These are phyloP conservation scores for Yponomeuta malinellus DNA, from an alignment of 2,888 invertebrate species.

Conservation along the genomic window DNA sequence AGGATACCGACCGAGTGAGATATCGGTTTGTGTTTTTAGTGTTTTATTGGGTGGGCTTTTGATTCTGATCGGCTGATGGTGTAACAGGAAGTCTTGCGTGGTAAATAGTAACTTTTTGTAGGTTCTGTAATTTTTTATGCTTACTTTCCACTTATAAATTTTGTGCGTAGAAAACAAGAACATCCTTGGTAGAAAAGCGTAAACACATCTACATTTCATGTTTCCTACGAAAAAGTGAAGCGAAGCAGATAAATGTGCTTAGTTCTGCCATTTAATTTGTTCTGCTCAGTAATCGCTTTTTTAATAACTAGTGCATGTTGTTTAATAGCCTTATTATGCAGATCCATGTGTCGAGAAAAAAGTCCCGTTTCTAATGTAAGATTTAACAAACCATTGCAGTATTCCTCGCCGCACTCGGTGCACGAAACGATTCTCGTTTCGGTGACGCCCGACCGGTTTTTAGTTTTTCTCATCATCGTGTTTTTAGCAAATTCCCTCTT, in stretches of 20 bases:
- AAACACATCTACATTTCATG: not conserved
- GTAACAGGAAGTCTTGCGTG: too few relatives aligned
- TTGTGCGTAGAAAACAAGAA: not conserved
- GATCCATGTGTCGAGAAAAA: constrained; percentile 1
- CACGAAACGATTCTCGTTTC: constrained; percentile 86
- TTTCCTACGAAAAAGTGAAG: not conserved
- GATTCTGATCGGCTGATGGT: not conserved
- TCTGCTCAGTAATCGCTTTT: not conserved
- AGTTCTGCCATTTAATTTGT: not conserved
- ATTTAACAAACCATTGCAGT: constrained; percentile 79
- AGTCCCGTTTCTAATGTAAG: not conserved
- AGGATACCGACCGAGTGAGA: not conserved
- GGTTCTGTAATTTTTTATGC: too few relatives aligned
- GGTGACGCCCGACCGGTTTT: constrained; percentile 88
- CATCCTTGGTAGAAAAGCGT: too few relatives aligned
- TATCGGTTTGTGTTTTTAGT: not conserved
- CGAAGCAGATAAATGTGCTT: not conserved
- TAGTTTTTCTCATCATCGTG: constrained; percentile 82
- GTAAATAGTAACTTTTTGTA: too few relatives aligned
- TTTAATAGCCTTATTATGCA: not conserved
- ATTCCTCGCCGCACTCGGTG: constrained; percentile 89
- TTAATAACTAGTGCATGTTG: constrained; percentile 3
- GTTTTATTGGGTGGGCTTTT: too few relatives aligned
- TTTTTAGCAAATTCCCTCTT: constrained; percentile 80
- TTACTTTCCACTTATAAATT: too few relatives aligned